Evolutionary conservation across 2,888 invertebrate species (phyloP).

Genomic region (Dinocampus coccinellae): DNA sequence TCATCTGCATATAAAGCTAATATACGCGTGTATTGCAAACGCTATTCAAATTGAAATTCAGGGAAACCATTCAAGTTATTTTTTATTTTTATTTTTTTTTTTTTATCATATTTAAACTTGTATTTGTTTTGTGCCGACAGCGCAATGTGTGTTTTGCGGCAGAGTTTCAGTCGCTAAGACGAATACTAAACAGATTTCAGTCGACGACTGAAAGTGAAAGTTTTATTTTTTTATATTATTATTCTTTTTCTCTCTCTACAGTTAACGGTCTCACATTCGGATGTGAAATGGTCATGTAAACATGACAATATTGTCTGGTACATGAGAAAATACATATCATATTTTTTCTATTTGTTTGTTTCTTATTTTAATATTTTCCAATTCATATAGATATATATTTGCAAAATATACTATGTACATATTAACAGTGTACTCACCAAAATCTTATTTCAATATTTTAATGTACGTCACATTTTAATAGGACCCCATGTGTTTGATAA

Average conservation of each 20-base stretch:
- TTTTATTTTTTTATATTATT: constrained; percentile 16
- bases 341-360: too few species aligned
- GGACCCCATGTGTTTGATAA: constrained; percentile 10
- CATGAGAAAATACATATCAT: not conserved
- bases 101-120: constrained; percentile 25
- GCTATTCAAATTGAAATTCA: constrained; percentile 37
- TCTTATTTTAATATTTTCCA: not conserved
- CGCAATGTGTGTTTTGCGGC: constrained; percentile 35
- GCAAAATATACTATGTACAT: not conserved
- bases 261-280: constrained; percentile 20
- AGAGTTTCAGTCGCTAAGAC: constrained; percentile 27
- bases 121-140: constrained; percentile 36
- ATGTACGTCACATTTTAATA: constrained; percentile 15
- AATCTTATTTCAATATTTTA: not conserved
- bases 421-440: not conserved
- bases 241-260: too few species aligned
- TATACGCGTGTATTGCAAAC: too few species aligned
- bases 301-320: not conserved
- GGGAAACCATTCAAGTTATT: constrained; percentile 19
- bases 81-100: constrained; percentile 10
- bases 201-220: constrained; percentile 8
- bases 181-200: constrained; percentile 38
- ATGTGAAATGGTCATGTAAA: constrained; percentile 23
- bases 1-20: not conserved
- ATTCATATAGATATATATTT: not conserved